Base-by-base conservation (phyloP, 2,113 vertebrate species). In the Psittacara wagleri region DNA sequence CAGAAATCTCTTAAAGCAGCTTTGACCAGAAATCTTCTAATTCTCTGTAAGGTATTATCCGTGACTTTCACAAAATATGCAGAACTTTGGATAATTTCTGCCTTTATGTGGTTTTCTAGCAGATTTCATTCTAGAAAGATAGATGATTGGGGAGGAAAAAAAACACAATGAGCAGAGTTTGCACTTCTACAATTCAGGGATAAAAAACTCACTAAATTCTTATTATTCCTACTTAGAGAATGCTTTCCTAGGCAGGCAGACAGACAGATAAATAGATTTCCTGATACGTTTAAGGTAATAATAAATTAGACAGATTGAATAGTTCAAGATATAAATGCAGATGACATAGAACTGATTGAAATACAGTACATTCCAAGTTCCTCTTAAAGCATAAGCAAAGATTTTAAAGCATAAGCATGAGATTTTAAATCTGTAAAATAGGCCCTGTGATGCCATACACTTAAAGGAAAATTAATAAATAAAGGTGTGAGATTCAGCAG, bases 401-500 rank as follows among this genome's bases (percentile, higher is more conserved):
- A n/a, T 57, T n/a, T 46, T 82, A 61, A 86, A 80, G 11, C 14
- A 16, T 17, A 85, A 92, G 7, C 8, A 88, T 41, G 20, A 78
- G 35, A 55, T 68, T 86, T 88, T 86, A 25, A 64, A 7, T 8
- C 35, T 35, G 19, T n/a, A 43, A 75, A 79, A 69, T 10, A 89
- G 7, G 14, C 33, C 64, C 24, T 41, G 9, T 64, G 39, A 16
- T 86, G 15, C 9, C 10, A 54, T 9, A 29, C 0, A 73, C 33
- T 51, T 88, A 57, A 81, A 84, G 15, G 10, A 57, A 92, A 88
- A 88, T 86, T 77, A 88, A 92, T 80, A 94, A 94, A 94, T 82
- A 52, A 86, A 90, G 11, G 8, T 44, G 17, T 57, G 57, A 81
- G 17, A 83, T 72, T 84, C 1, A 81, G 25, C 6, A 83, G 35